Evolutionary conservation across 2,888 invertebrate species (phyloP).

Genomic region (Stenurella melanura): DNA sequence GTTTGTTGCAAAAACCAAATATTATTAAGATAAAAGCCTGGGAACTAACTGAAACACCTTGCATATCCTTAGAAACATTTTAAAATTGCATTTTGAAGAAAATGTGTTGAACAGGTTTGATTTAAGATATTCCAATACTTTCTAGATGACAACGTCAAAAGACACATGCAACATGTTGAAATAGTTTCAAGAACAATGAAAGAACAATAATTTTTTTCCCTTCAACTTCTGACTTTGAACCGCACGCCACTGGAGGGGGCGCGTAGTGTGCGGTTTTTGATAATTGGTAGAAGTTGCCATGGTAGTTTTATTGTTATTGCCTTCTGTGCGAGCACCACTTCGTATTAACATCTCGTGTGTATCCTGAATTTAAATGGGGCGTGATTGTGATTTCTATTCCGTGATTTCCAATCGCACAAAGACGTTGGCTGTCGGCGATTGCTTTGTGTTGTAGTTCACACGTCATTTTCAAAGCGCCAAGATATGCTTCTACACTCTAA

Average conservation of each 20-base stretch:
- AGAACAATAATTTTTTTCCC: too few species aligned
- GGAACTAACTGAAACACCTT: too few species aligned
- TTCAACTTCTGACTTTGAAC: too few species aligned
- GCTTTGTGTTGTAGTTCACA: constrained; percentile 15
- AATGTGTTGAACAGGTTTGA: too few species aligned
- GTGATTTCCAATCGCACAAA: constrained; percentile 35
- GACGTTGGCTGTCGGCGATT: constrained; percentile 9
- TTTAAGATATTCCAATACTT: too few species aligned
- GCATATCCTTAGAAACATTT: too few species aligned
- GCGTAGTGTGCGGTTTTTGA: constrained; percentile 7
- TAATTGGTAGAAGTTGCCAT: constrained; percentile 29
- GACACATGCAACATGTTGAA: too few species aligned
- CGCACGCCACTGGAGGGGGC: constrained; percentile 1
- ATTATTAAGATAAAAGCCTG: too few species aligned
- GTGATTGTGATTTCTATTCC: constrained; percentile 30
- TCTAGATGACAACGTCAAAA: too few species aligned
- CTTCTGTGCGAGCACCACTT: constrained; percentile 16
- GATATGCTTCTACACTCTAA: background rate
- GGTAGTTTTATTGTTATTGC: constrained; percentile 32
- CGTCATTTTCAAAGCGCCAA: background rate
- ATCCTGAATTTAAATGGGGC: constrained; percentile 28
- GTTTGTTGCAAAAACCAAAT: too few species aligned
- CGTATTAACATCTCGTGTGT: constrained; percentile 34
- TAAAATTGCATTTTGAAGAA: too few species aligned
- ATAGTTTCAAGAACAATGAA: too few species aligned